Evolutionary conservation across 2,888 invertebrate genomes (phyloP).

Genomic region (Tromatobia lineatoria): DNA sequence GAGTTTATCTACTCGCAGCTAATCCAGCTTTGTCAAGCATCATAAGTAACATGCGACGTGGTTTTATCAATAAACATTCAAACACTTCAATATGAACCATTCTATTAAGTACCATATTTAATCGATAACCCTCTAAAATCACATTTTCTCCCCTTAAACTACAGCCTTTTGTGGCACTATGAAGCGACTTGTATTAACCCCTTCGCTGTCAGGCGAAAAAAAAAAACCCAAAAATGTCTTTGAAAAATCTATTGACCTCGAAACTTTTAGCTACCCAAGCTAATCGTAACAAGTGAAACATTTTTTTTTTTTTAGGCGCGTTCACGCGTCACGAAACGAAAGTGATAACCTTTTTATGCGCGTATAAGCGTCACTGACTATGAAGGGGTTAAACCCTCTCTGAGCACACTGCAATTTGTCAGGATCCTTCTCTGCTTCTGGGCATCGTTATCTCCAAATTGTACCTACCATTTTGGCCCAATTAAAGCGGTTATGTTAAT

Average conservation of each 20-base stretch:
- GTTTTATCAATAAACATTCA: conserved; percentile 78
- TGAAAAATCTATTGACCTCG: too few relatives aligned
- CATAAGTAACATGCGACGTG: conserved; percentile 68
- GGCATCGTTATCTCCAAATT: not conserved
- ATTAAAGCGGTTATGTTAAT: not conserved
- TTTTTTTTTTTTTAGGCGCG: too few relatives aligned
- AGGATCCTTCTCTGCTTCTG: not conserved
- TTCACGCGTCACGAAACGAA: too few relatives aligned
- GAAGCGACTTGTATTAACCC: not conserved
- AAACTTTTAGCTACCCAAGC: too few relatives aligned
- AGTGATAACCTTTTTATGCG: too few relatives aligned
- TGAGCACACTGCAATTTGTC: not conserved
- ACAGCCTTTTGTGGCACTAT: not conserved
- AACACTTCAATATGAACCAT: conserved; percentile 45
- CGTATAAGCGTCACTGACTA: too few relatives aligned
- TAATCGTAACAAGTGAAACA: too few relatives aligned
- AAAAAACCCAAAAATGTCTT: too few relatives aligned
- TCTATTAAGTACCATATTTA: conserved; percentile 1
- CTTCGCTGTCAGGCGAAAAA: too few relatives aligned
- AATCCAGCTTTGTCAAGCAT: conserved; percentile 73
- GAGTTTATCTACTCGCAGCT: conserved; percentile 36
- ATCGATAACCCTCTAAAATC: not conserved
- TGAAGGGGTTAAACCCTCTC: too few relatives aligned
- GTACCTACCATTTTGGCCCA: not conserved
- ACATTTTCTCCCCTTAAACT: not conserved